These are phyloP conservation scores for Gymnorhina tibicen DNA, from an alignment of 2,113 vertebrate species.

Conservation along the genomic window DNA sequence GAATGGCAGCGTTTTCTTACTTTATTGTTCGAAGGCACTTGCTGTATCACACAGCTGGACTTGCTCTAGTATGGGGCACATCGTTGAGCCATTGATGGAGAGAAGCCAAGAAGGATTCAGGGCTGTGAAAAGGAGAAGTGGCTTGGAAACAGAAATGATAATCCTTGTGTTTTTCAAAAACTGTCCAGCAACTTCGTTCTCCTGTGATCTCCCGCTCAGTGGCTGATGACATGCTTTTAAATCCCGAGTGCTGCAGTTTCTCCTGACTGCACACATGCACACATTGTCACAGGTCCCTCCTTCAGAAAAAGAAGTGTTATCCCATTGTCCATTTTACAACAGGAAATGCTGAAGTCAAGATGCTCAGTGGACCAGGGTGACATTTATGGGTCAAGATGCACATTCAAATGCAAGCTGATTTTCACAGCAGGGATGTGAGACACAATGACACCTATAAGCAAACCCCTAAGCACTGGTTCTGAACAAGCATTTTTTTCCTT, in stretches of 20 bases:
- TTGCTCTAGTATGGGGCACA: background rate
- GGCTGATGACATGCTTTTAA: slow-evolving; percentile 59
- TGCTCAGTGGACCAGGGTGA: slow-evolving; percentile 73
- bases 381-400: slow-evolving; percentile 78
- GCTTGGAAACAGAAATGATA: slow-evolving; percentile 64
- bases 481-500: slow-evolving; percentile 12
- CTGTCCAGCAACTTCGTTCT: slow-evolving; percentile 50
- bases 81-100: background rate
- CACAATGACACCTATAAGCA: slow-evolving; percentile 72
- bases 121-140: slow-evolving; percentile 58
- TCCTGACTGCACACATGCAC: slow-evolving; percentile 48
- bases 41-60: background rate
- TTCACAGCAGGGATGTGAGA: slow-evolving; percentile 69
- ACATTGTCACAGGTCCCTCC: slow-evolving; percentile 47
- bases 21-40: background rate
- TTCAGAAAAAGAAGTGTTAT: slow-evolving; percentile 52
- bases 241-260: slow-evolving; percentile 40
- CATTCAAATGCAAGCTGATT: slow-evolving; percentile 77
- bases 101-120: background rate
- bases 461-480: slow-evolving; percentile 52
- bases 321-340: slow-evolving; percentile 69
- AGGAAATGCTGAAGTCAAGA: slow-evolving; percentile 75
- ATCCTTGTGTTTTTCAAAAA: slow-evolving; percentile 55
- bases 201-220: slow-evolving; percentile 45
- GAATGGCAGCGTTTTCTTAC: background rate